Conservation (phyloP, 1,140 invertebrate genomes). For the Agrilus planipennis region DNA sequence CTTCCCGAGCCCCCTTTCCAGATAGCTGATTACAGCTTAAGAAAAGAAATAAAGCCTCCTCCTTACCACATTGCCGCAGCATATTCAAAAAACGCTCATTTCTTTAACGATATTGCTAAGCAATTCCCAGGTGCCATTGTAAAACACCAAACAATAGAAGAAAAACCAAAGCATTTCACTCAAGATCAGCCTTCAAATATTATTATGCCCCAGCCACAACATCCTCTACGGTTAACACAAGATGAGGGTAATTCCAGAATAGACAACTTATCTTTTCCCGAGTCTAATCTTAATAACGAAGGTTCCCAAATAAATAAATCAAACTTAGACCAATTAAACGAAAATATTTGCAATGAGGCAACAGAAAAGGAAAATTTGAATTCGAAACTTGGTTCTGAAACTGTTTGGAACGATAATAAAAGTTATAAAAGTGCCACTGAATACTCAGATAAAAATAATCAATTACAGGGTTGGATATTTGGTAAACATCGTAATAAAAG, state of each 20-base stretch:
- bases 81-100: slow-evolving; percentile 50
- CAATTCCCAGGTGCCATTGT: slow-evolving; percentile 7
- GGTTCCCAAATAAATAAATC: too few species aligned
- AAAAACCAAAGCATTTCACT: slow-evolving; percentile 31
- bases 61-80: slow-evolving; percentile 58
- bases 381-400: neutral
- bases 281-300: too few species aligned
- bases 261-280: too few species aligned
- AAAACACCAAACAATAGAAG: slow-evolving; percentile 22
- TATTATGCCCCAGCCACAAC: slow-evolving; percentile 12
- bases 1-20: too few species aligned
- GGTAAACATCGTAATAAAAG: slow-evolving; percentile 1
- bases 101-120: slow-evolving; percentile 18
- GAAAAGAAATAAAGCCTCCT: slow-evolving; percentile 44
- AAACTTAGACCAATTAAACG: too few species aligned
- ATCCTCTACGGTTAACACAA: neutral
- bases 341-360: too few species aligned
- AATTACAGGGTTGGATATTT: slow-evolving; percentile 2
- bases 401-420: neutral
- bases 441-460: neutral
- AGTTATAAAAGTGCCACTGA: neutral
- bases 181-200: slow-evolving; percentile 30
- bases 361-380: neutral
- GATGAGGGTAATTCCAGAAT: too few species aligned
- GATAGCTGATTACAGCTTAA: too few species aligned